A percentile compares a stretch with the other conserved stretches of the same genome.
Evolutionary conservation across 2,888 invertebrate genomes (phyloP).

Genomic region (Merodon equestris): DNA sequence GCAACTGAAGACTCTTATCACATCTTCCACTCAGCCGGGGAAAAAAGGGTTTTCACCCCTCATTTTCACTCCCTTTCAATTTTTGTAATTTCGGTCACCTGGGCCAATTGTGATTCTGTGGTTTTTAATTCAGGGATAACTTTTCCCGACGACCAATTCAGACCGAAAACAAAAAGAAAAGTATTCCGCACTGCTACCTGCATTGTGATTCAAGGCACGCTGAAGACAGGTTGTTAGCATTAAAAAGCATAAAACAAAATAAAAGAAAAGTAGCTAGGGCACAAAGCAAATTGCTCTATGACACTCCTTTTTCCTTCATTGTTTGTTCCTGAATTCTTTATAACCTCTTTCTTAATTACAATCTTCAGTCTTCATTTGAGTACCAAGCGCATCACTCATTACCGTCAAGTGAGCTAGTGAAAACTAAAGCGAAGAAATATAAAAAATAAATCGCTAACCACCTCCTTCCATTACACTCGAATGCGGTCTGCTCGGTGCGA

Average conservation of each 20-base stretch:
- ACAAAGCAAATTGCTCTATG: constrained; percentile 18
- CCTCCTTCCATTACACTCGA: too few relatives aligned
- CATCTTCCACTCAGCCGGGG: neutral
- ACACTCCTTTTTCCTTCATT: constrained; percentile 48
- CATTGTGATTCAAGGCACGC: neutral
- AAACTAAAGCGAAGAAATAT: constrained; percentile 13
- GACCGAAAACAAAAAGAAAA: neutral
- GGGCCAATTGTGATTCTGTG: constrained; percentile 48
- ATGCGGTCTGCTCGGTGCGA: too few relatives aligned
- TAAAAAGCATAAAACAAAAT: constrained; percentile 29
- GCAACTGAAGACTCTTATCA: constrained; percentile 24
- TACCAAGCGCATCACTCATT: constrained; percentile 1
- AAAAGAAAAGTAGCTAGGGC: constrained; percentile 10
- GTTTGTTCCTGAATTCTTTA: constrained; percentile 16
- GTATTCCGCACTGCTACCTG: too few relatives aligned
- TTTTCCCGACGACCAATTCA: neutral
- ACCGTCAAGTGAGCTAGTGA: constrained; percentile 14
- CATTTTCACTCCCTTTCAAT: constrained; percentile 61
- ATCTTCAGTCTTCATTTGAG: constrained; percentile 3
- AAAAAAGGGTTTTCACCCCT: constrained; percentile 54
- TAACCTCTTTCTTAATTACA: constrained; percentile 15
- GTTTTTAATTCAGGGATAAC: constrained; percentile 39
- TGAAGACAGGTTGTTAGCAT: too few relatives aligned
- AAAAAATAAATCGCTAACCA: constrained; percentile 22
- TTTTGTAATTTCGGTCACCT: constrained; percentile 61